Base-by-base conservation (phyloP, 2,797 vertebrate species). In the Myiotriccus ornatus region DNA sequence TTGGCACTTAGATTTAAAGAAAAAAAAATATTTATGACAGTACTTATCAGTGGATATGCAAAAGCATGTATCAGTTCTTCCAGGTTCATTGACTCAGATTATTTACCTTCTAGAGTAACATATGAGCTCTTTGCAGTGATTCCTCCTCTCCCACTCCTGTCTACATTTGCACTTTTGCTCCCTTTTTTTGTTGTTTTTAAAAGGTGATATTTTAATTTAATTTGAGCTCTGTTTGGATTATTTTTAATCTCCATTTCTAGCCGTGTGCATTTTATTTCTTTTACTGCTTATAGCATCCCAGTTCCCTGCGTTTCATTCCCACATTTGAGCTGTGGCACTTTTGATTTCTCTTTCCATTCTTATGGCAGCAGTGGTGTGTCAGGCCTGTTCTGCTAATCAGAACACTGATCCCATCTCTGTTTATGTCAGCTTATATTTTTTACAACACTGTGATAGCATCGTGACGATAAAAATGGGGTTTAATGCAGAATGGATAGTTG, bases 141-240 rank as follows among this genome's bases (percentile, higher is more conserved):
- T 75, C 27, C 7, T 34, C 63, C 39, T 77, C 39, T 59, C 9
- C 24, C 22, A 21, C n/a, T 77, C 18, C 14, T 18, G 6, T 65
- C 21, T 43, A 9, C 12, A 6, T 39, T 52, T 57, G 22, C 22
- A 23, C 15, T 70, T 57, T 4, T 23, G 19, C 71, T 75, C 30
- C 11, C 60, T 43, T 28, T 65, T 32, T 39, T 10, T 0, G 0
- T 30, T 76, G 25, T 11, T 73, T 88, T 53, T 1, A 43, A 56
- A 32, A 27, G 2, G 3, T 24, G 28, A 9, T 8, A 47, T 19
- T 79, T 76, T 21, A 11, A 49, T 78, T 87, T 64, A 35, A 44
- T 57, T 73, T 67, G 25, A 65, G 14, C 9, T 57, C 27, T 62
- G 8, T 23, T 90, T 52, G 55, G 11, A 22, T 37, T 52, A 5